Percentiles rank a stretch among this genome's conserved stretches.
These are phyloP conservation scores for Ormyrus pomaceus DNA, from an alignment of 2,888 invertebrate genomes.

Conservation along the genomic window DNA sequence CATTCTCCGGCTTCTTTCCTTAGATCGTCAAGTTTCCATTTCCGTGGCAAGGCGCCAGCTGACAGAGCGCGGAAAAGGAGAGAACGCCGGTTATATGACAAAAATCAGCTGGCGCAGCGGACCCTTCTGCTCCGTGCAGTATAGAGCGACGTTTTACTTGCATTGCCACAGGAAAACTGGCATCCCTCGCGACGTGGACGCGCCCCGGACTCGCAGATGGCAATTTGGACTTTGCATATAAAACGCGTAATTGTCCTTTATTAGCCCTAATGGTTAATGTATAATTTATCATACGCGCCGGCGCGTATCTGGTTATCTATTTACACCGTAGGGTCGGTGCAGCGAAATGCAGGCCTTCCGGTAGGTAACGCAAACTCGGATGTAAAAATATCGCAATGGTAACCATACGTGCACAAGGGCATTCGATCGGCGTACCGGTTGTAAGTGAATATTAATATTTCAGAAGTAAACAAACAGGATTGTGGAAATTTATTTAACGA, in stretches of 20 bases:
- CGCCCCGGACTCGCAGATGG: constrained; percentile 40
- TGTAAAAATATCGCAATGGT: constrained; percentile 10
- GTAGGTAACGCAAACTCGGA: not conserved
- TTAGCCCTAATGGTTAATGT: constrained; percentile 39
- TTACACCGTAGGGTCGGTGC: constrained; percentile 20
- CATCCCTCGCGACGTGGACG: not conserved
- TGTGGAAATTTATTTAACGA: constrained; percentile 6
- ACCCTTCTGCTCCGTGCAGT: not conserved
- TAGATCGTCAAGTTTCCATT: constrained; percentile 28
- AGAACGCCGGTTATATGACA: not conserved
- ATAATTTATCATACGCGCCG: constrained; percentile 39
- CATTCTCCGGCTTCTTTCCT: not conserved
- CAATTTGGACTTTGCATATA: constrained; percentile 31
- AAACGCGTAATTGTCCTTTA: constrained; percentile 46
- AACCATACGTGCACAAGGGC: constrained; percentile 26
- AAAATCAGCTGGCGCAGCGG: constrained; percentile 39
- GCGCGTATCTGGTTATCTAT: constrained; percentile 31
- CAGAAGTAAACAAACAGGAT: constrained; percentile 22
- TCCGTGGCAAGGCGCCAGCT: constrained; percentile 31
- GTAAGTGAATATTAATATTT: not conserved
- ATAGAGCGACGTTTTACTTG: too few relatives aligned
- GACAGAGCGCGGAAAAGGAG: constrained; percentile 3
- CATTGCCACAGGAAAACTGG: constrained; percentile 5
- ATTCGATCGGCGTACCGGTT: not conserved
- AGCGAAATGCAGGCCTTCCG: too few relatives aligned